phyloP scores from a whole-genome alignment of 2,797 vertebrate species.

The Anabacerthia variegaticeps region DNA sequence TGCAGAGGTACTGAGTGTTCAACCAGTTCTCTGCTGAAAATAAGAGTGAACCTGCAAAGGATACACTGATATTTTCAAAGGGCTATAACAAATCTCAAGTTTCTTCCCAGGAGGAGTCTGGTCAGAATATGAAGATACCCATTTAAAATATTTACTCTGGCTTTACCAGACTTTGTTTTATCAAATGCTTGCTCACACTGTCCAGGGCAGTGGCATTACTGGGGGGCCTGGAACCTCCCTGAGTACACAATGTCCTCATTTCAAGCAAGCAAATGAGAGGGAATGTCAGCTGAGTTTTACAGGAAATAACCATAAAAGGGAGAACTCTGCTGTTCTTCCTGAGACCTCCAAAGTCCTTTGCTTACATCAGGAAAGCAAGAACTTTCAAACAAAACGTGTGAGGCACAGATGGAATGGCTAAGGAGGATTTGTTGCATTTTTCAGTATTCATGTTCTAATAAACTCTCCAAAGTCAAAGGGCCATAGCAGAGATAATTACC shows the following conservation, averaged over 20 bases:
- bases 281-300: not conserved
- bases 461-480: not conserved
- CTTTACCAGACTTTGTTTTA: not conserved
- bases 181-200: not conserved
- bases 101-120: not conserved
- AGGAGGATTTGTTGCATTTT: not conserved
- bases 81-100: not conserved
- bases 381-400: not conserved
- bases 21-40: not conserved
- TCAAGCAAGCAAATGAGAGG: not conserved
- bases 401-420: not conserved
- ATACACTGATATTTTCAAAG: not conserved
- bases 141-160: not conserved
- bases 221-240: not conserved
- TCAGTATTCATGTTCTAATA: not conserved
- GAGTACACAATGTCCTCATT: not conserved
- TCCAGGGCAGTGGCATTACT: not conserved
- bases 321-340: not conserved
- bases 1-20: not conserved
- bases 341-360: not conserved
- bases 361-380: not conserved
- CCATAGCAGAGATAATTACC: not conserved
- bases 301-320: not conserved
- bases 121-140: not conserved
- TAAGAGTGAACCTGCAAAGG: not conserved